Conservation (phyloP, 2,113 vertebrate species). For the Callospermophilus lateralis region DNA sequence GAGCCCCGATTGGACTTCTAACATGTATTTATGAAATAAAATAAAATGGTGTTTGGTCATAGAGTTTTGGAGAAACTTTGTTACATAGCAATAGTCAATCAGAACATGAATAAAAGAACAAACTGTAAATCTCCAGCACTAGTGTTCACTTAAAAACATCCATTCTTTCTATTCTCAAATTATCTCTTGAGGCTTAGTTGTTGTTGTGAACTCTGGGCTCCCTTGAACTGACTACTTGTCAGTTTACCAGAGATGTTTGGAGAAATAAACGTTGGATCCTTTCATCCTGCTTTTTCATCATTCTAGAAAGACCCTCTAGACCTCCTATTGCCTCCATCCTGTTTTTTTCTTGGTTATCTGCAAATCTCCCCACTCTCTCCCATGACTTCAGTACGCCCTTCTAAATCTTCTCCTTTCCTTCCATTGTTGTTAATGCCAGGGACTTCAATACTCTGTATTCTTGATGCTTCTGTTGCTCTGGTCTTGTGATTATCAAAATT, state of each 20-base stretch:
- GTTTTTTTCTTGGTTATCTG: neutral
- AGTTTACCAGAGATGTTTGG: neutral
- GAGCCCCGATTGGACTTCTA: neutral
- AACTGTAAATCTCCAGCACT: neutral
- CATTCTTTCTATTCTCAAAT: neutral
- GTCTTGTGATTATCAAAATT: neutral
- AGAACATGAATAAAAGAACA: neutral
- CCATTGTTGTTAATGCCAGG: neutral
- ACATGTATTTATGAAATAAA: neutral
- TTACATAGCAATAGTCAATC: neutral
- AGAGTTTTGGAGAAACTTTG: neutral
- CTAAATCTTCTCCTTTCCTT: neutral
- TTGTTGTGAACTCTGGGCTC: neutral
- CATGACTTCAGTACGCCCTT: neutral
- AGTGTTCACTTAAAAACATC: conserved; percentile 6
- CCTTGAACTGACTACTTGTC: neutral
- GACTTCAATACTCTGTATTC: neutral
- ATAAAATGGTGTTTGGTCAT: neutral
- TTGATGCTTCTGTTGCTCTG: neutral
- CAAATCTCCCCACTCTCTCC: neutral
- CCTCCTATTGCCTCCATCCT: neutral
- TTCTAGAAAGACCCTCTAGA: neutral
- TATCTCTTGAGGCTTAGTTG: neutral
- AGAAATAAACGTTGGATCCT: neutral
- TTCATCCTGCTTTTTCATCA: neutral